A percentile compares a stretch with the other conserved stretches of the same genome.
phyloP scores from a whole-genome alignment of 2,888 invertebrate genomes.

The Philonicus albiceps region DNA sequence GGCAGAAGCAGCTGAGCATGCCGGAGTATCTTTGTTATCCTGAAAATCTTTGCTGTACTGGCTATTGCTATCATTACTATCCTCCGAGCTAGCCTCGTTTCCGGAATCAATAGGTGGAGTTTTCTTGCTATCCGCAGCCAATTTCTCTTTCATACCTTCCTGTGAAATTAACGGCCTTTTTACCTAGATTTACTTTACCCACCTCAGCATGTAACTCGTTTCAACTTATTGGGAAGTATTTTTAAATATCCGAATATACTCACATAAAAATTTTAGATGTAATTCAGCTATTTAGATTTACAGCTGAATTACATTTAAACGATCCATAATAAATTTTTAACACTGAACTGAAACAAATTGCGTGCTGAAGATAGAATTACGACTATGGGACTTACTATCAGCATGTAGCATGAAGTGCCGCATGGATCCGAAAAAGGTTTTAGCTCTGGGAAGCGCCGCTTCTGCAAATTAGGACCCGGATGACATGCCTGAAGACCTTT shows the following conservation, averaged over 20 bases:
- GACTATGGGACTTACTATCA: constrained; percentile 70
- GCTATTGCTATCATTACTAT: constrained; percentile 89
- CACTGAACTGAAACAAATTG: background rate
- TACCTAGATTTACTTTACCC: background rate
- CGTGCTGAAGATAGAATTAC: background rate
- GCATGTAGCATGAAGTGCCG: constrained; percentile 85
- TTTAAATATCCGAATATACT: too few relatives aligned
- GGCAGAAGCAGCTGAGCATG: constrained; percentile 58
- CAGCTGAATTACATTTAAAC: too few relatives aligned
- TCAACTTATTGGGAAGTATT: background rate
- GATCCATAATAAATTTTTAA: too few relatives aligned
- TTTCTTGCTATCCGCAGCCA: constrained; percentile 69
- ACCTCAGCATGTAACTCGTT: background rate
- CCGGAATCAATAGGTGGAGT: constrained; percentile 81
- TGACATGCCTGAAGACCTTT: constrained; percentile 87
- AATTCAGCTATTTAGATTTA: background rate
- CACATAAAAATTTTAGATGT: background rate
- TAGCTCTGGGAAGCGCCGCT: constrained; percentile 87
- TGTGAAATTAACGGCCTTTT: constrained; percentile 55
- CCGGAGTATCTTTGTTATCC: constrained; percentile 59
- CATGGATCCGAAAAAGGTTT: constrained; percentile 88
- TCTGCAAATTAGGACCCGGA: constrained; percentile 87
- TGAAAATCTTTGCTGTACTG: constrained; percentile 71
- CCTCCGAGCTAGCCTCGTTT: constrained; percentile 93
- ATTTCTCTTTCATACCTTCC: constrained; percentile 86